Evolutionary conservation across 2,113 vertebrate genomes (phyloP), one percentile per base, ranked within the genome.

Genomic region (Chaenocephalus aceratus): DNA sequence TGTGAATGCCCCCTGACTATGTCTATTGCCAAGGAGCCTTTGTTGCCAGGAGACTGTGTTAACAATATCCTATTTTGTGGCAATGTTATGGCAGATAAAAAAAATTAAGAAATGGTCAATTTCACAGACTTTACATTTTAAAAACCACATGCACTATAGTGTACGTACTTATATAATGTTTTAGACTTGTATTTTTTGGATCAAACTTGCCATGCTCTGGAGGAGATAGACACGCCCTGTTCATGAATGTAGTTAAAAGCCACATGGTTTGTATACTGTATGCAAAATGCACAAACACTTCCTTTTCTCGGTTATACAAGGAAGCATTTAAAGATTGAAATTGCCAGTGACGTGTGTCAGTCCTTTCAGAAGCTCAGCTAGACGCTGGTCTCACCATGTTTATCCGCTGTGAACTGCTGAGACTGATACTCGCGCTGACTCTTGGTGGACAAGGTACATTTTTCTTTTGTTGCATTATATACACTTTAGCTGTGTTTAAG

Each of bases 401-500:
- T 2, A 3, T 21, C 45, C 16, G 21, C 41, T 64, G 52, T 9
- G 14, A n/a, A 6, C 53, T 89, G 26, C 21, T 53, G 0, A 8
- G 56, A 5, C 45, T 90, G 30, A 14, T 88, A 0, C 51, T 90
- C 8, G 52, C 56, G 1, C 70, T 92, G 30, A 36, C 6, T 34
- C 65, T 81, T 23, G 14, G 49, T 45, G 58, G 52, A 14, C 71
- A 85, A 91, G 91, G 93, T 94, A 81, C 86, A 84, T 49, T 36
- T 11, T 13, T 11, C 10, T 54, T 34, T 26, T 21, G 15, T 8
- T 3, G 11, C 44, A 58, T 21, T 49, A 15, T 15, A n/a, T 6
- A 15, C 2, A 10, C 0, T 51, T 23, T 5, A 5, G 15, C 5
- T 0, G 3, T 51, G 26, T 57, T 72, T 3, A 14, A 36, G 6